Conservation (phyloP, 2,797 vertebrate species). For the Falco novaeseelandiae region DNA sequence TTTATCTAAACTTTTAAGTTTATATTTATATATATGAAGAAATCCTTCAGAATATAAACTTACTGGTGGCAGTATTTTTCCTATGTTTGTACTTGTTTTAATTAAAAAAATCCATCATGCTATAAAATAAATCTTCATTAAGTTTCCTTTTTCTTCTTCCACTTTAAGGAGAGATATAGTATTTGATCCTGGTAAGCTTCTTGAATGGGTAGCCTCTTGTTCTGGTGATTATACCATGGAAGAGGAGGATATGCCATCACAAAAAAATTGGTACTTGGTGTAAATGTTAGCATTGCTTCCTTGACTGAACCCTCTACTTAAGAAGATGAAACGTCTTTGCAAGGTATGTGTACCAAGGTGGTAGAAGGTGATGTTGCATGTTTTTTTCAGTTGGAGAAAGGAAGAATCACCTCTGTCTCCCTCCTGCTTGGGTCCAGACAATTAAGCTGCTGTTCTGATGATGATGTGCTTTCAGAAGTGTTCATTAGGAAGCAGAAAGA, state of each 20-base stretch:
- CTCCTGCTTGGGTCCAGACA: background rate
- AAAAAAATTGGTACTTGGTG: background rate
- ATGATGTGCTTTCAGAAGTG: background rate
- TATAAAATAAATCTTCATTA: background rate
- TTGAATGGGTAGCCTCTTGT: fast-evolving
- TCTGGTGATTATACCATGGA: background rate
- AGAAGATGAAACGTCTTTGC: background rate
- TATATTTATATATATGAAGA: background rate
- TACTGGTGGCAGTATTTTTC: background rate
- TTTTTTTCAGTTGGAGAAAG: background rate
- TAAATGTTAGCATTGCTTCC: background rate
- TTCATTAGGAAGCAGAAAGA: background rate
- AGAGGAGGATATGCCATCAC: background rate
- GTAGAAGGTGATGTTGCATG: background rate
- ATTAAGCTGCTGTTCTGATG: background rate
- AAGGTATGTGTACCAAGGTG: background rate
- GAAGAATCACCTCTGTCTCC: background rate
- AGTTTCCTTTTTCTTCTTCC: background rate
- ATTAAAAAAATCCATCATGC: background rate
- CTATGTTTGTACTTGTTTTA: background rate
- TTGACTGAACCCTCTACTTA: background rate
- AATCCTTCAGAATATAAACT: background rate
- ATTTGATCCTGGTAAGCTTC: background rate
- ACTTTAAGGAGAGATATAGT: background rate
- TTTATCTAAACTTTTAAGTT: background rate